Percentiles rank a stretch among this genome's conserved stretches.
Evolutionary conservation across 2,888 invertebrate species (phyloP).

Genomic region (Trachelus troglodyta): DNA sequence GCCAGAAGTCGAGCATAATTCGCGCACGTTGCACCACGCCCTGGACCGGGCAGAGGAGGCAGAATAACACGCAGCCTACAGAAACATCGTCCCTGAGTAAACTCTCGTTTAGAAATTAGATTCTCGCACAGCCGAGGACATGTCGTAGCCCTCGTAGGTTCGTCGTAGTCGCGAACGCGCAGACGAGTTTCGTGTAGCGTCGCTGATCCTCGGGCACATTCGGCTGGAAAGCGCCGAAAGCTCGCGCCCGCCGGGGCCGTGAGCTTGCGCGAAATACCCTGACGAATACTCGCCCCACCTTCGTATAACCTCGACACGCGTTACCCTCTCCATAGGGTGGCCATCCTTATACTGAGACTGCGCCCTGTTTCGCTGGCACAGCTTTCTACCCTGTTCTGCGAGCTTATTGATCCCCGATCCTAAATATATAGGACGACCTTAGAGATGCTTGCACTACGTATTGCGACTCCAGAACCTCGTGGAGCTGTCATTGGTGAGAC

Average conservation of each 20-base stretch:
- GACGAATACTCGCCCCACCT: background rate
- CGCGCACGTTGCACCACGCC: slow-evolving; percentile 17
- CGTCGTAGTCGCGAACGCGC: slow-evolving; percentile 42
- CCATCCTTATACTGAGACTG: background rate
- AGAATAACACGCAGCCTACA: background rate
- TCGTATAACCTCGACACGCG: background rate
- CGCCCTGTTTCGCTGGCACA: background rate
- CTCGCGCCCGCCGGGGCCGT: background rate
- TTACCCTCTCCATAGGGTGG: background rate
- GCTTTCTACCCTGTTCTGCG: slow-evolving; percentile 34
- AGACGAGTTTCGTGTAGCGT: slow-evolving; percentile 21
- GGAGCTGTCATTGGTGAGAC: background rate
- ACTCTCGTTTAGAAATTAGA: background rate
- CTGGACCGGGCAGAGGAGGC: background rate
- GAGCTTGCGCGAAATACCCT: slow-evolving; percentile 2
- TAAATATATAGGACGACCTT: slow-evolving; percentile 29
- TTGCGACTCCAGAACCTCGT: background rate
- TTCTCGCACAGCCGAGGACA: slow-evolving; percentile 39
- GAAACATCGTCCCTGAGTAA: background rate
- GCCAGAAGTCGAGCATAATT: slow-evolving; percentile 3
- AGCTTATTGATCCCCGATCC: slow-evolving; percentile 51
- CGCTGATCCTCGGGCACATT: slow-evolving; percentile 13
- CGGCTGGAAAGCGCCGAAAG: slow-evolving; percentile 11
- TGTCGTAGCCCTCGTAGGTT: slow-evolving; percentile 40
- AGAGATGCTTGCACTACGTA: background rate